Conservation (phyloP, 2,888 invertebrate genomes). For the Leptodirus hochenwartii region DNA sequence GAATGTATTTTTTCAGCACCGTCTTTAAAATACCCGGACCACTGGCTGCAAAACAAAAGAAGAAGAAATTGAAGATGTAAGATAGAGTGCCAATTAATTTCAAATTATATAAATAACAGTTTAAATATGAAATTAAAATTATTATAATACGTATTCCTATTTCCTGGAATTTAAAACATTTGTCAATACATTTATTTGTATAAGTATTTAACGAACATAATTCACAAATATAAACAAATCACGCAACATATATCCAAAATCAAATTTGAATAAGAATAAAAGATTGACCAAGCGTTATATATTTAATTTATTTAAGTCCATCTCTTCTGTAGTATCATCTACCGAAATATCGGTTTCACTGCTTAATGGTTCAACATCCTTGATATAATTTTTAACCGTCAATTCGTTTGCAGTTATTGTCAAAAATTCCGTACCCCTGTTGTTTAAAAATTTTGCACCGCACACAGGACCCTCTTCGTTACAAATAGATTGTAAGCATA, state of each 20-base stretch:
- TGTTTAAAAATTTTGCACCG: slow-evolving; percentile 16
- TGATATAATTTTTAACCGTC: slow-evolving; percentile 9
- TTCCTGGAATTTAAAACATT: too few relatives aligned
- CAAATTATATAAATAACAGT: background rate
- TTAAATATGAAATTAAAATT: too few relatives aligned
- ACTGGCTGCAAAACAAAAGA: slow-evolving; percentile 57
- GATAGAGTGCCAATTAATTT: slow-evolving; percentile 2
- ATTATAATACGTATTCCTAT: too few relatives aligned
- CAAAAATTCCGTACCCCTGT: slow-evolving; percentile 16
- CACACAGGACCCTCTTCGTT: slow-evolving; percentile 14
- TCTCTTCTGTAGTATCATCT: too few relatives aligned
- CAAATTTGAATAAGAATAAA: too few relatives aligned
- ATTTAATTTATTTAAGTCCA: too few relatives aligned
- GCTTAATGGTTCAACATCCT: slow-evolving; percentile 1
- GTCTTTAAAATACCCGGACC: slow-evolving; percentile 82
- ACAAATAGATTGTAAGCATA: slow-evolving; percentile 9
- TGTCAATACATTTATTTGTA: slow-evolving; percentile 1
- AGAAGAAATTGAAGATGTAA: slow-evolving; percentile 53
- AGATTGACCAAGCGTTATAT: too few relatives aligned
- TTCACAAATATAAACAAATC: too few relatives aligned
- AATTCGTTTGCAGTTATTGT: slow-evolving; percentile 13
- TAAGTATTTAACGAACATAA: too few relatives aligned
- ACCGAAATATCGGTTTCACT: slow-evolving; percentile 1
- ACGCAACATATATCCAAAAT: too few relatives aligned
- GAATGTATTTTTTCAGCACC: slow-evolving; percentile 43